Percentiles rank a stretch among this genome's conserved stretches.
These are phyloP conservation scores for Scotopteryx bipunctaria DNA, from an alignment of 2,888 invertebrate species.

Conservation along the genomic window DNA sequence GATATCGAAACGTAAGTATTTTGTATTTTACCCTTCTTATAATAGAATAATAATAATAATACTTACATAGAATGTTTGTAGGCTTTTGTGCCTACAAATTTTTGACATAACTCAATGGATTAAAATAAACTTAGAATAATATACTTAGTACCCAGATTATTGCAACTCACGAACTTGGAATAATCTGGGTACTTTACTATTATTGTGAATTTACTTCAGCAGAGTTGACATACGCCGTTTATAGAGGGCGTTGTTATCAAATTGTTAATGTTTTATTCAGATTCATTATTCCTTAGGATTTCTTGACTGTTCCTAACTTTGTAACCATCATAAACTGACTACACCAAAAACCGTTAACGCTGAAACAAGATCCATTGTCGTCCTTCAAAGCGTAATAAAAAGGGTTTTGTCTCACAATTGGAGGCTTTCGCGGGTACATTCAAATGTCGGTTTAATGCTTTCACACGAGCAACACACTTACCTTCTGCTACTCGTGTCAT, in stretches of 20 bases:
- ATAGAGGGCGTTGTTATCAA: neutral
- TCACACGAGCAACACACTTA: neutral
- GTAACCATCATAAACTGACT: conserved; percentile 6
- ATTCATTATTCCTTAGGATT: neutral
- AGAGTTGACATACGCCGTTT: neutral
- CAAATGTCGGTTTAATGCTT: neutral
- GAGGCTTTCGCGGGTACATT: conserved; percentile 25
- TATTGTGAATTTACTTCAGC: too few relatives aligned
- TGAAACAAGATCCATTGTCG: conserved; percentile 4
- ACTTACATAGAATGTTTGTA: too few relatives aligned
- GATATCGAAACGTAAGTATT: conserved; percentile 80
- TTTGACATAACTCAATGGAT: too few relatives aligned
- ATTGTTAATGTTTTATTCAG: neutral
- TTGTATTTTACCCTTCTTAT: neutral
- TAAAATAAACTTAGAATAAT: too few relatives aligned
- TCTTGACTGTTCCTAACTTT: neutral
- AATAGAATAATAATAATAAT: too few relatives aligned
- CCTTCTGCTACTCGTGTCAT: too few relatives aligned
- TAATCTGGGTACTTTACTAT: too few relatives aligned
- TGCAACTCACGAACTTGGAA: too few relatives aligned
- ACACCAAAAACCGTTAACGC: conserved; percentile 9
- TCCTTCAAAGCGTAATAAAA: conserved; percentile 24
- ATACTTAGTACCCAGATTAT: too few relatives aligned
- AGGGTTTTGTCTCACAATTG: conserved; percentile 31
- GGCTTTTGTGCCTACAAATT: too few relatives aligned